Percentiles rank a stretch among this genome's conserved stretches.
phyloP scores from a whole-genome alignment of 2,888 invertebrate genomes.

The Tiliacea citrago region DNA sequence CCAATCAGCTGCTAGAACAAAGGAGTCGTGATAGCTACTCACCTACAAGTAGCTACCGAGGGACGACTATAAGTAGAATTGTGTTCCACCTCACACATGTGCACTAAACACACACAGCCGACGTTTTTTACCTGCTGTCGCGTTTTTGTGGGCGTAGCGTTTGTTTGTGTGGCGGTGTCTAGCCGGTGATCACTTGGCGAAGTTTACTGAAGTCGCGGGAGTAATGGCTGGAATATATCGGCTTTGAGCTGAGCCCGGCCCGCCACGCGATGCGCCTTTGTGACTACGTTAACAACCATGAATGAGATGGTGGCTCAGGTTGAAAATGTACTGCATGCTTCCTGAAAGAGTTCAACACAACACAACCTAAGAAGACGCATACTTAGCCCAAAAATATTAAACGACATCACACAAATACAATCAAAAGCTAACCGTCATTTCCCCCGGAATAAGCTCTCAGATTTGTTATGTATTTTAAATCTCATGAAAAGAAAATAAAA shows the following conservation, averaged over 20 bases:
- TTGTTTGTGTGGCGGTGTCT: slow-evolving; percentile 84
- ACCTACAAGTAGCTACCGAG: slow-evolving; percentile 87
- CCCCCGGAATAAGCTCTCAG: slow-evolving; percentile 48
- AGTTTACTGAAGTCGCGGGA: slow-evolving; percentile 82
- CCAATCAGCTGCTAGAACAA: slow-evolving; percentile 92
- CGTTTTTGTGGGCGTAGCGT: slow-evolving; percentile 83
- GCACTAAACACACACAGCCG: slow-evolving; percentile 77
- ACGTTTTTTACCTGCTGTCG: slow-evolving; percentile 83
- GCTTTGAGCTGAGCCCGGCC: slow-evolving; percentile 79
- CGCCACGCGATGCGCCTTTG: slow-evolving; percentile 74
- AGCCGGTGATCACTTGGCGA: slow-evolving; percentile 84
- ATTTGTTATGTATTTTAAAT: slow-evolving; percentile 72
- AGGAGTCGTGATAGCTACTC: slow-evolving; percentile 90
- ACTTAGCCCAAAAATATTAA: slow-evolving; percentile 23
- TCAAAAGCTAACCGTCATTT: slow-evolving; percentile 58
- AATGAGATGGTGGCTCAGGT: slow-evolving; percentile 69
- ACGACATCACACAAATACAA: slow-evolving; percentile 41
- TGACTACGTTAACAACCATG: slow-evolving; percentile 75
- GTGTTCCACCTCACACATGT: slow-evolving; percentile 81
- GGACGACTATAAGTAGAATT: slow-evolving; percentile 83
- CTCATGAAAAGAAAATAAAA: slow-evolving; percentile 83
- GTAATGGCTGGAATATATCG: slow-evolving; percentile 83
- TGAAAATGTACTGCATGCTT: slow-evolving; percentile 65
- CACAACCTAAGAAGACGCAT: neutral
- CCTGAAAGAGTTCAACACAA: slow-evolving; percentile 39